Evolutionary conservation across 2,888 invertebrate species (phyloP), one percentile per base, ranked within the genome.

Genomic region (Callosobruchus maculatus): DNA sequence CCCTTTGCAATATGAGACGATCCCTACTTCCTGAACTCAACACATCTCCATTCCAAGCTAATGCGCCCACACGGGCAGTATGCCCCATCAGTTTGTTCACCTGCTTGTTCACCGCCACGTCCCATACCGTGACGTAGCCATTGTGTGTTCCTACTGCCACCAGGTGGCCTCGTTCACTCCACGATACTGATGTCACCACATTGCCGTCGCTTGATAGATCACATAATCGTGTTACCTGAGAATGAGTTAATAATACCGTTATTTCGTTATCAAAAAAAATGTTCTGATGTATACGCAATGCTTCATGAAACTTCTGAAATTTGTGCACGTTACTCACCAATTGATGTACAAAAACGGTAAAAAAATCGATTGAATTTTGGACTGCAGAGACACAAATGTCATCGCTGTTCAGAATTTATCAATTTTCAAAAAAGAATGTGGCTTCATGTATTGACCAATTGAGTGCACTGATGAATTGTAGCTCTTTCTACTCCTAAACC

Each of bases 111-210:
- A 95, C 95, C 71, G 95, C 93, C 21, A 97, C 98, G 88, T 99
- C 99, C 99, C 99, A 99, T 13, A 99, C 97, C 83, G 99, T 98
- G 73, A 98, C 96, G 83, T 96, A 95, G 72, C 99, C 98, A 84
- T 96, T 94, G 88, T 98, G 97, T 18, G 99, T 99, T 30, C 99
- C 99, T 31, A 99, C 99, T 0, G 99, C 98, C 4, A 99, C 97
- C 70, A 95, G 89, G 85, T 97, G 96, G 20, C 99, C 99, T 80
- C 98, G 91, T 85, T 99, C 99, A 85, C 97, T 97, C 99, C 99
- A 99, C 71, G 98, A 97, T 22, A 99, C 99, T 0, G 99, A 98
- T 3, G 99, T 99, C 66, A 99, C 98, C 7, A 96, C 94, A 86
- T 99, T 99, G 31, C 94, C 94, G 86, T 98, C 97, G 67, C 93